Evolutionary conservation across 2,113 vertebrate genomes (phyloP).

Genomic region (Microcebus tavaratra): DNA sequence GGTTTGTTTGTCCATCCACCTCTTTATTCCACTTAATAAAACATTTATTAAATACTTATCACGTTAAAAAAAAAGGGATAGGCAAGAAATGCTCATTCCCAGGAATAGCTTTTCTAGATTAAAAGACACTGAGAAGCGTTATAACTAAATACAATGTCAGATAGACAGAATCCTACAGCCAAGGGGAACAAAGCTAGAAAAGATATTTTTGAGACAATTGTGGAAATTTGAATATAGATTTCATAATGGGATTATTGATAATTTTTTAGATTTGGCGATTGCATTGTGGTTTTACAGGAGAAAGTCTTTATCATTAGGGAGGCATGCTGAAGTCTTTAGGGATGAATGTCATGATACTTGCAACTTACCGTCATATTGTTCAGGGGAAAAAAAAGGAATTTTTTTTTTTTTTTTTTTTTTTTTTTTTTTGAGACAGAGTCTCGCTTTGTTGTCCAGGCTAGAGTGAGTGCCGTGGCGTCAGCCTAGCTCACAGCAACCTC

Average conservation of each 20-base stretch:
- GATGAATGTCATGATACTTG: neutral
- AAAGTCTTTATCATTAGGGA: neutral
- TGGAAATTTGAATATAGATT: neutral
- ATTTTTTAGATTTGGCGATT: neutral
- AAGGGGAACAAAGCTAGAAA: neutral
- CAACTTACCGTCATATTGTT: neutral
- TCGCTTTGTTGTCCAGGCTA: no score
- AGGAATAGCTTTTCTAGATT: neutral
- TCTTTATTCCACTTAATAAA: neutral
- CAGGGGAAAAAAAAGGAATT: neutral
- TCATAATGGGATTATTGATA: neutral
- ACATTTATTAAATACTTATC: neutral
- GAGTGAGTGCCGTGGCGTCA: no score
- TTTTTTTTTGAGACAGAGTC: no score
- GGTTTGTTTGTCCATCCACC: neutral
- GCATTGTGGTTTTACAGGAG: neutral
- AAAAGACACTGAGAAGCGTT: neutral
- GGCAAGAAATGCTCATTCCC: neutral
- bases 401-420: no score
- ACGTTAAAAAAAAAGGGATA: neutral
- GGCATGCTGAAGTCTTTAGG: neutral
- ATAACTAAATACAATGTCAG: neutral
- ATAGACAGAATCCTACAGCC: neutral
- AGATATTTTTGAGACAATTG: neutral
- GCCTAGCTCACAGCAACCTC: no score